Evolutionary conservation across 2,797 vertebrate genomes (phyloP).

Genomic region (Buphagus erythrorhynchus): DNA sequence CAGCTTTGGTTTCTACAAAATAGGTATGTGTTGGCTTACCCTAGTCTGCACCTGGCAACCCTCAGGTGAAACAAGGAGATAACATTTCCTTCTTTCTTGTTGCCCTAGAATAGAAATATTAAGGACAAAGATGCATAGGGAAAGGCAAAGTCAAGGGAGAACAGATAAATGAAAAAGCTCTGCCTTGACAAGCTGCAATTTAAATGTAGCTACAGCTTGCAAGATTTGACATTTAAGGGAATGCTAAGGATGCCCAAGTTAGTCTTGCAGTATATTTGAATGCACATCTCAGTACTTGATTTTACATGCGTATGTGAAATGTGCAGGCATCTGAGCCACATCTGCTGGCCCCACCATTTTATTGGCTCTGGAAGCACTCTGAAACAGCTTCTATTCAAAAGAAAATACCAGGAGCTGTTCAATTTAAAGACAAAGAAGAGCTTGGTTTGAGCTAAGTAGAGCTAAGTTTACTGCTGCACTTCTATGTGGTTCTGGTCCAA

Average conservation of each 20-base stretch:
- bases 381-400: neutral
- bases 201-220: neutral
- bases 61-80: neutral
- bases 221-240: neutral
- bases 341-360: neutral
- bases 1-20: neutral
- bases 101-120: neutral
- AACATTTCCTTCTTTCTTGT: neutral
- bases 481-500: neutral
- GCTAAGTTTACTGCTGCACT: neutral
- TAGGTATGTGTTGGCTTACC: neutral
- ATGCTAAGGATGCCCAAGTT: neutral
- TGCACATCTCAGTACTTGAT: neutral
- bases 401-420: neutral
- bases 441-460: neutral
- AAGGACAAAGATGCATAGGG: neutral
- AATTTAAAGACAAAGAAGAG: neutral
- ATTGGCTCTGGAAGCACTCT: neutral
- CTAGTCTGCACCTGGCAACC: neutral
- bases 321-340: neutral
- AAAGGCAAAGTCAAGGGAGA: neutral
- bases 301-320: neutral
- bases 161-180: neutral
- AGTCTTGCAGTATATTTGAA: neutral
- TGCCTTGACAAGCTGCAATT: neutral